phyloP scores from a whole-genome alignment of 2,797 vertebrate genomes.

The Podarcis siculus region DNA sequence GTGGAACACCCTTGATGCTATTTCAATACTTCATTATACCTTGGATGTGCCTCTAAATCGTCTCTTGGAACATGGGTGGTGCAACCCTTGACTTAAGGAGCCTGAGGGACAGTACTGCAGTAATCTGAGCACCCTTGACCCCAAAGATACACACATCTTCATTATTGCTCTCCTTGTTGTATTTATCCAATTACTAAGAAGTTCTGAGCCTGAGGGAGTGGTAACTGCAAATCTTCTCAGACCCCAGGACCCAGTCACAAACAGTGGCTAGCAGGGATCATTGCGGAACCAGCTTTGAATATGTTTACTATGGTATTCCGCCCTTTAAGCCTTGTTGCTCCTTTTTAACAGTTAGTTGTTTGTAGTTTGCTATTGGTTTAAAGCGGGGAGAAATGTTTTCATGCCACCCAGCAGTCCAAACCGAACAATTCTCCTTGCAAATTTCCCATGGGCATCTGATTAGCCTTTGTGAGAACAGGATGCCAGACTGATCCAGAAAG shows the following conservation, averaged over 20 bases:
- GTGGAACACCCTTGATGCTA: background rate
- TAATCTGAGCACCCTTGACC: too few relatives aligned
- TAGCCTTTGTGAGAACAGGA: too few relatives aligned
- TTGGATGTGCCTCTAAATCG: background rate
- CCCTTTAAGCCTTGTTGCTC: background rate
- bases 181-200: background rate
- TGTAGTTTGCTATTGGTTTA: background rate
- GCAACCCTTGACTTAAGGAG: background rate
- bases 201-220: background rate
- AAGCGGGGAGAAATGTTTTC: background rate
- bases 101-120: background rate
- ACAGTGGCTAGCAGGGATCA: background rate
- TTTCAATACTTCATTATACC: background rate
- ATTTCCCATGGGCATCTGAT: too few relatives aligned
- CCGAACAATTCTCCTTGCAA: background rate
- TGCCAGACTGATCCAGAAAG: too few relatives aligned
- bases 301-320: background rate
- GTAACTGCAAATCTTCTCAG: background rate
- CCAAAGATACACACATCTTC: background rate
- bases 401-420: background rate
- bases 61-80: background rate
- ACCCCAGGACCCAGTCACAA: background rate
- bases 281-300: background rate
- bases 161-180: too few relatives aligned
- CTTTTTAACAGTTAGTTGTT: background rate